Base-by-base conservation (phyloP, 1,140 invertebrate species). In the Nylanderia fulva region DNA sequence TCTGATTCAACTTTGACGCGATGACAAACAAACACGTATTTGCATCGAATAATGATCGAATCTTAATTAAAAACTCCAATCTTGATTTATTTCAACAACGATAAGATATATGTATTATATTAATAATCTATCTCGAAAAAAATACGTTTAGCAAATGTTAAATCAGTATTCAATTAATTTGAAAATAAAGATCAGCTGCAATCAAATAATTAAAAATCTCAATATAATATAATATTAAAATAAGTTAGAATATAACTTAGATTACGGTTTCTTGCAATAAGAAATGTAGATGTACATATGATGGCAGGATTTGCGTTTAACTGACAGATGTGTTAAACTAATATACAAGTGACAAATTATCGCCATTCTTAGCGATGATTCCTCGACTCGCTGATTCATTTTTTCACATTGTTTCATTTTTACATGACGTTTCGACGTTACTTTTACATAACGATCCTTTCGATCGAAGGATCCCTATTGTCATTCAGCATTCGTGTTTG, bases 401-500 rank as follows among this genome's bases (percentile, higher is more conserved):
- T 33, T 63, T 0, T 56, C 11, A 36, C 7, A 3, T 29, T 21
- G 6, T 11, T 15, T 77, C 36, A 63, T 63, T 64, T 24, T 54
- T 7, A 11, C 15, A n/a, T n/a, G 11, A n/a, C 36, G 27, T 68
- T 76, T 21, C 39, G n/a, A 33, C 71, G 61, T n/a, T n/a, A n/a
- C n/a, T n/a, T n/a, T n/a, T n/a, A n/a, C 68, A 29, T 83, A 60
- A 9, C 13, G 13, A 21, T 9, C n/a, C 29, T 33, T 33, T n/a
- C n/a, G 29, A 48, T 60, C 8, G 48, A 66, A 8, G 52, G 66
- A 21, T 76, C 18, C 42, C 39, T 45, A 79, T 48, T 79, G 39
- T 82, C 72, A 48, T 84, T 69, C 42, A 39, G n/a, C 33, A 63
- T 60, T 61, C 68, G 60, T 83, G 79, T 13, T 18, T 18, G 45